Conservation (phyloP, 2,797 vertebrate genomes). For the Pseudochirops corinnae region DNA sequence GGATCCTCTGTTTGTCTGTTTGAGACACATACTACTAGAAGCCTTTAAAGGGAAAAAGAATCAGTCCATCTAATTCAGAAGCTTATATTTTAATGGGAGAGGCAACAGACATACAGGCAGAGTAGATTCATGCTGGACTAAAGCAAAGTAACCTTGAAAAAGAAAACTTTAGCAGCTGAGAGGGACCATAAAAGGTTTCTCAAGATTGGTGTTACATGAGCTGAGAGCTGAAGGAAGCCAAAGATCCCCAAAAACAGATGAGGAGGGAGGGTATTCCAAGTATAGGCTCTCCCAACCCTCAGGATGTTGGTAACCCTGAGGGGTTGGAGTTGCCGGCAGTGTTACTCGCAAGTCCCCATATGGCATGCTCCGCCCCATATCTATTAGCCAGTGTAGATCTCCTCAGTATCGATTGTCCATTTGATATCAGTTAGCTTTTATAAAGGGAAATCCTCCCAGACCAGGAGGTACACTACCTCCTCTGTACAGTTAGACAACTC, state of each 20-base stretch:
- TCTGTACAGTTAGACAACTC: not conserved
- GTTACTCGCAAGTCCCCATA: not conserved
- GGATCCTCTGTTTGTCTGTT: not conserved
- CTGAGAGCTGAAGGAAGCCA: not conserved
- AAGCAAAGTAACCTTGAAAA: not conserved
- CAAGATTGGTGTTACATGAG: not conserved
- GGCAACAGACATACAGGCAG: not conserved
- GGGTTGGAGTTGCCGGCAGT: not conserved
- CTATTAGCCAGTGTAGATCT: not conserved
- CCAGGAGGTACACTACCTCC: not conserved
- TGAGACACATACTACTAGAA: not conserved
- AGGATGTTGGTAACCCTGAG: not conserved
- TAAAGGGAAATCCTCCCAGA: not conserved
- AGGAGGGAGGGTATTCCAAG: constrained; percentile 11
- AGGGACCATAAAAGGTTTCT: not conserved
- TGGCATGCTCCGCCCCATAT: not conserved
- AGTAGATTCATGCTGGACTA: not conserved
- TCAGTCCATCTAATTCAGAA: not conserved
- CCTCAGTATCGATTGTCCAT: not conserved
- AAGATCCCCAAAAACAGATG: not conserved
- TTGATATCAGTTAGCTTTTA: not conserved
- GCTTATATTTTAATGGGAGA: not conserved
- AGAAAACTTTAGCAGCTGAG: not conserved
- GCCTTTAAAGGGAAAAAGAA: not conserved
- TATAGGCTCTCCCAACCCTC: not conserved